phyloP scores from a whole-genome alignment of 2,113 vertebrate genomes.

The Rousettus leschenaultii region DNA sequence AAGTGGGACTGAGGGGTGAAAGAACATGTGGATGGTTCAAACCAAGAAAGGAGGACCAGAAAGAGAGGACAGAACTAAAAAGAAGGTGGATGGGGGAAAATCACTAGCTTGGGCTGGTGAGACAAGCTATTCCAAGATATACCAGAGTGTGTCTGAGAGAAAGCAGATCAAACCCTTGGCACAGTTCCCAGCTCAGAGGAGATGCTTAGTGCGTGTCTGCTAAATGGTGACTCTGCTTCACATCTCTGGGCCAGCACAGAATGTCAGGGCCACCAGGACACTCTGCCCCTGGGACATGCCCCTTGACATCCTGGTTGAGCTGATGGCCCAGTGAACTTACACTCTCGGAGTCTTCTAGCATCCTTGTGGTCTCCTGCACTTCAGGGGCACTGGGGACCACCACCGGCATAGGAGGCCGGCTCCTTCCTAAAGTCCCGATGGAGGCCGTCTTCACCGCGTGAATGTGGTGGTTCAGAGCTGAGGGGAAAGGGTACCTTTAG shows the following conservation, averaged over 20 bases:
- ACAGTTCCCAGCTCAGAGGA: background rate
- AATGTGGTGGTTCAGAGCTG: slow-evolving; percentile 87
- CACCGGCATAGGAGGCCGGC: slow-evolving; percentile 93
- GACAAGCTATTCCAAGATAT: background rate
- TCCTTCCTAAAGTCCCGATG: slow-evolving; percentile 94
- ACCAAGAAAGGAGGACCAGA: background rate
- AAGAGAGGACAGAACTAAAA: background rate
- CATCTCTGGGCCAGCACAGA: background rate
- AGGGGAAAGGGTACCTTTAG: slow-evolving; percentile 23
- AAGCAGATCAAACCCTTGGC: background rate
- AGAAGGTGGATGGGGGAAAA: background rate
- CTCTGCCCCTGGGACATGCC: background rate
- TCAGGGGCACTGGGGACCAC: slow-evolving; percentile 95
- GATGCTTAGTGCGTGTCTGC: background rate
- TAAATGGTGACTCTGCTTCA: background rate
- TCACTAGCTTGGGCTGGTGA: background rate
- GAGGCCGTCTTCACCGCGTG: slow-evolving; percentile 97
- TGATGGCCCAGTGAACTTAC: slow-evolving; percentile 84
- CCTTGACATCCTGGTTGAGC: background rate
- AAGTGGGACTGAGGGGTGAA: background rate
- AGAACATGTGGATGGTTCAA: background rate
- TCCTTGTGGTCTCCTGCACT: slow-evolving; percentile 92
- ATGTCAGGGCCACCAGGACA: rapidly evolving
- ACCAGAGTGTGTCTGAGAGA: background rate
- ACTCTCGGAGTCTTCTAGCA: slow-evolving; percentile 95